Evolutionary conservation across 1,140 invertebrate genomes (phyloP), one percentile per base, ranked within the genome.

Genomic region (Himalopsyche phryganea): DNA sequence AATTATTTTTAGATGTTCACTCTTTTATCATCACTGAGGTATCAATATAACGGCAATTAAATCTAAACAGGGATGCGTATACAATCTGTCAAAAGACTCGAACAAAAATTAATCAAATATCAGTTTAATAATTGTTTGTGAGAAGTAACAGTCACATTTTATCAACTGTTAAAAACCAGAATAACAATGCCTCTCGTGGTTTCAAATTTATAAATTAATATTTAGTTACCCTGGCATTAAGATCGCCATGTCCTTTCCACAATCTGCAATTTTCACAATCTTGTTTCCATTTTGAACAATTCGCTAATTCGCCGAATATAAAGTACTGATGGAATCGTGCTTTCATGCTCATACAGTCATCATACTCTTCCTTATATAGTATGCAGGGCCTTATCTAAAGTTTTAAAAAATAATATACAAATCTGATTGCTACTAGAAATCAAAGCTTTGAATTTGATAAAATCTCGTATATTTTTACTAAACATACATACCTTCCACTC

Each of bases 311-410:
- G 2, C 92, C 92, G 73, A 78, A 78, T 41, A 92, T 81, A 69
- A 92, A 96, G 68, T 92, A 89, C 71, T 95, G 92, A 70, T 96
- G 85, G 69, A 94, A 91, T 61, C 90, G 78, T 9, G 77, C 86
- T 72, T 74, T 84, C 10, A 89, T 75, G 61, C 86, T 84, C 52
- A 67, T 85, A 68, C 91, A 94, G 55, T 92, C 89, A 23, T 78
- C 76, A 66, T 88, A 90, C 76, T 93, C 90, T 52, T 88, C 87
- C 63, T 86, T 80, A 69, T 93, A 93, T 2, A 83, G 42, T 11
- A 79, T 66, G 75, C 90, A 92, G 7, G 86, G 82, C 65, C 86
- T 77, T 36, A 90, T 82, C 88, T 90, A 61, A 15, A 73, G 71
- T 48, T 6, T 35, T 7, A 35, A 35, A 35, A 35, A 7, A 35